Evolutionary conservation across 2,113 vertebrate genomes (phyloP), one percentile per base, ranked within the genome.

Genomic region (Felis chaus): DNA sequence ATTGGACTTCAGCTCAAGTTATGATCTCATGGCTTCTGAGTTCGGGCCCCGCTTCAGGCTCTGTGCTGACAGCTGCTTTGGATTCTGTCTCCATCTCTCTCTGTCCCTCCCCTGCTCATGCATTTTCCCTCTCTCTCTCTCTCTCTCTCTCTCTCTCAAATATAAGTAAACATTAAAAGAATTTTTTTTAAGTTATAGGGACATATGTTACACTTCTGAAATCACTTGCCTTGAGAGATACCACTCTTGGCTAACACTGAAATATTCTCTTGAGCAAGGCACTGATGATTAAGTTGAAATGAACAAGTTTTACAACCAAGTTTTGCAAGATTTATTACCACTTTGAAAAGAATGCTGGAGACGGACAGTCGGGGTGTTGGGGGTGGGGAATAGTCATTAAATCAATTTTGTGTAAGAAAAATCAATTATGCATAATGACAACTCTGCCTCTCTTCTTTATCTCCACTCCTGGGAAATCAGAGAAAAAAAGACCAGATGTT

Each of bases 331-430:
- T 92, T 92, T 89, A 95, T 79, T 73, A 98, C 84, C 36, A 73
- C 91, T 98, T 98, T 97, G 85, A 97, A 63, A 97, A 50, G 16
- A 41, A 74, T 23, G 3, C 57, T 91, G 97, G 94, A 96, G 88
- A 86, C 81, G 12, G 69, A 48, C 71, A 50, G 95, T 76, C 61
- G 3, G 73, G 71, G 50, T 71, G 57, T 73, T 76, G 74, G 74
- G 27, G 48, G 61, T 65, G 41, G 27, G 57, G 78, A 87, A 74
- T 13, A 16, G 27, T 95, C 94, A 91, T 96, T 96, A 97, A 94
- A 53, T 93, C 71, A 88, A 88, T 85, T 74, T 88, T 31, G 19
- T 11, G 23, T n/a, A 27, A 27, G 7, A 55, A 55, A 57, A 57
- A 57, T 57, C 71, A 90, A 90, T 84, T 74, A 89, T 31, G 19